Percentiles rank a stretch among this genome's conserved stretches.
Evolutionary conservation across 2,113 vertebrate genomes (phyloP).

Genomic region (Lathamus discolor): DNA sequence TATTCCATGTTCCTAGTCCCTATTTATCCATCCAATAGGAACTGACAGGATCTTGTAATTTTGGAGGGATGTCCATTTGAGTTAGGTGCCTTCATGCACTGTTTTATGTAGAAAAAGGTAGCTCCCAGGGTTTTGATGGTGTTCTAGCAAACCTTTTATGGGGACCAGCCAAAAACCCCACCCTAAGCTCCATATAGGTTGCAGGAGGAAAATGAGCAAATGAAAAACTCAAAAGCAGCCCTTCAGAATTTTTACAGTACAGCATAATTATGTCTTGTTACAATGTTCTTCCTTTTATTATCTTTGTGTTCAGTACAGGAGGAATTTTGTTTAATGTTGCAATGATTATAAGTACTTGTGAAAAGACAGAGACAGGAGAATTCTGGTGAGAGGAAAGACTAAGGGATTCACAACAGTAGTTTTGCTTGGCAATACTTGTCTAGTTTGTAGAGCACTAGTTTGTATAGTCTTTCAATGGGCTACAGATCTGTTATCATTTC

Average conservation of each 20-base stretch:
- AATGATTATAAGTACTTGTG: background rate
- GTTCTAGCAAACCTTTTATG: background rate
- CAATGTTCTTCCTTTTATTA: background rate
- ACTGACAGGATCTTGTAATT: rapidly evolving
- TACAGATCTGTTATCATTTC: background rate
- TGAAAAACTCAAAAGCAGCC: background rate
- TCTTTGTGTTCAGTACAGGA: background rate
- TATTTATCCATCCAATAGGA: background rate
- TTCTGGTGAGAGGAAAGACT: background rate
- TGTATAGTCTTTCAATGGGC: background rate
- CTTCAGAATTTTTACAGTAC: background rate
- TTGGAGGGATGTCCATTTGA: background rate
- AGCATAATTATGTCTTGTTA: background rate
- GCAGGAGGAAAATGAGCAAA: background rate
- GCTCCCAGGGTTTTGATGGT: background rate
- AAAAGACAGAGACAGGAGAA: background rate
- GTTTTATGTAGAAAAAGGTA: background rate
- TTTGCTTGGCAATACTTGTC: background rate
- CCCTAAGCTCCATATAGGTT: background rate
- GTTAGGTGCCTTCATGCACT: background rate
- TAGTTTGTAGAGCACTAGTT: background rate
- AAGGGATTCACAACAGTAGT: background rate
- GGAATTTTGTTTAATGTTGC: background rate
- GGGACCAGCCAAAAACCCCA: background rate
- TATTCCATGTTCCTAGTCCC: background rate